Percentiles rank a stretch among this genome's conserved stretches.
Conservation (phyloP, 2,888 invertebrate genomes). For the Cheilosia vulpina region DNA sequence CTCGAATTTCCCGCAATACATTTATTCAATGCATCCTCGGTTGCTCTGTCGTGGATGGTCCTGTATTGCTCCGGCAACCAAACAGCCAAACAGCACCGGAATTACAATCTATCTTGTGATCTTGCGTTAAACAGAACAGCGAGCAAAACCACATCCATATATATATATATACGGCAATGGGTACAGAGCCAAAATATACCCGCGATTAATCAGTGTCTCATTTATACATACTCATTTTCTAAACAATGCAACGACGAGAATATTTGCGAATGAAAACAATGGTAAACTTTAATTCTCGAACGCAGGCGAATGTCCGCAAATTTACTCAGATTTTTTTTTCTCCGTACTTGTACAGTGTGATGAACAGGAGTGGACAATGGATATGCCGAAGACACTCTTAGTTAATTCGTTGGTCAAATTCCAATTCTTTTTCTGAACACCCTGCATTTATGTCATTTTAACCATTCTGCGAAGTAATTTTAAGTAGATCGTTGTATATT, state of each 20-base stretch:
- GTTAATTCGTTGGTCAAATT: no score
- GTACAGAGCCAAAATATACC: constrained; percentile 53
- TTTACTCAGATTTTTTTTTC: constrained; percentile 32
- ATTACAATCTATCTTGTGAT: constrained; percentile 70
- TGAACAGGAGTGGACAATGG: constrained; percentile 2
- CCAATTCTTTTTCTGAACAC: no score
- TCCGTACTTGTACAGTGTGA: constrained; percentile 26
- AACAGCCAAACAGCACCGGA: constrained; percentile 50
- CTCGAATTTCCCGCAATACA: constrained; percentile 72
- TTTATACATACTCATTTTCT: constrained; percentile 73
- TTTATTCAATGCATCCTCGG: constrained; percentile 65
- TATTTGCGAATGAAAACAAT: constrained; percentile 67
- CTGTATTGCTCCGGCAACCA: constrained; percentile 1
- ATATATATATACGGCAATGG: not conserved
- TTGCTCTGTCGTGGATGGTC: constrained; percentile 55
- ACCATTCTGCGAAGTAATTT: no score
- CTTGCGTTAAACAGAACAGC: constrained; percentile 57
- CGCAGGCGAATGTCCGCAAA: constrained; percentile 55
- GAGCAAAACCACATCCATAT: constrained; percentile 50
- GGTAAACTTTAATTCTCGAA: constrained; percentile 62
- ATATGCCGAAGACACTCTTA: no score
- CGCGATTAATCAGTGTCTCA: constrained; percentile 75
- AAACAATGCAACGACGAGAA: constrained; percentile 62
- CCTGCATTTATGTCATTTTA: no score
- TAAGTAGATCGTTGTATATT: no score